Base-by-base conservation (phyloP, 2,113 vertebrate species). In the Trichomycterus rosablanca region DNA sequence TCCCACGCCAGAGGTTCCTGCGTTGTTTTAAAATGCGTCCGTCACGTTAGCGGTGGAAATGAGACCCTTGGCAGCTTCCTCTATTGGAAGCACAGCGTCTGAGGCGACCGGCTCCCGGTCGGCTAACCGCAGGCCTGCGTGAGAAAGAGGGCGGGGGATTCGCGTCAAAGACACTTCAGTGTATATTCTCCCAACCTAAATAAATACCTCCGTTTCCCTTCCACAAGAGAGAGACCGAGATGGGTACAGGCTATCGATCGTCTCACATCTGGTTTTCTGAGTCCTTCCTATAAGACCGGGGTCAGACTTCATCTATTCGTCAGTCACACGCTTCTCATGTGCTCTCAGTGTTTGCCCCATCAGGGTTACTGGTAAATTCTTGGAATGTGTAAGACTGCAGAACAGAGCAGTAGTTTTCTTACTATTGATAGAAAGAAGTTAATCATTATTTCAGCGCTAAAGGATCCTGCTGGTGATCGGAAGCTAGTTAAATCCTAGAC, bases 101-200 rank as follows among this genome's bases (percentile, higher is more conserved):
- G n/a, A n/a, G 22, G 46, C 40, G 14, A 44, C 26, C 8, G 44
- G 61, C 26, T 49, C 30, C 42, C 16, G 20, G 15, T 28, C 37
- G 23, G 50, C 46, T 64, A 71, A 78, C 73, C 73, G 60, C 60
- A 66, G 53, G 35, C 15, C 53, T 54, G 72, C 67, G 32, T 60
- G 63, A 45, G 66, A 69, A 11, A 67, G 30, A 34, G 20, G 42
- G 61, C 57, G 40, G 59, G 56, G 51, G 65, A 20, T 68, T 66
- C 16, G 61, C 60, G 76, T 81, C 78, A 76, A 68, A 80, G 74
- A 56, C 59, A 3, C 58, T 60, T 51, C 60, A 63, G 49, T 62
- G 57, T 51, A 65, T 64, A 40, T 52, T 63, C 42, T 52, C 68
- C 65, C 51, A 14, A 68, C 8, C 49, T 74, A 69, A 71, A 77